These are phyloP conservation scores for Erebia palarica DNA, from an alignment of 2,888 invertebrate genomes.

Conservation along the genomic window DNA sequence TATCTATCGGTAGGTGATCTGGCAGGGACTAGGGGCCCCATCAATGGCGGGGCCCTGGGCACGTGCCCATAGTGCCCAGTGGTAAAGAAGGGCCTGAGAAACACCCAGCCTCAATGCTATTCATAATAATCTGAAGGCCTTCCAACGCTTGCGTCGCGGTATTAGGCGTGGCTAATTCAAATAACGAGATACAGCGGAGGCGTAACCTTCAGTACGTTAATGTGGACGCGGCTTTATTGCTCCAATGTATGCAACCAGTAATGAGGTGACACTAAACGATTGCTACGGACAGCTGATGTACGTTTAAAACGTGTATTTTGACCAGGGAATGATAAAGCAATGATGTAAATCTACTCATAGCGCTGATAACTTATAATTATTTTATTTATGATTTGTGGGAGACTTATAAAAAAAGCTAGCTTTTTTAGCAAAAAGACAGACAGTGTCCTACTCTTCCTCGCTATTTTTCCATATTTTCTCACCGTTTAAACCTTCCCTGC, in stretches of 20 bases:
- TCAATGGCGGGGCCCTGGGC: too few relatives aligned
- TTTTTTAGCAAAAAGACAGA: too few relatives aligned
- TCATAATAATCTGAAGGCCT: slow-evolving; percentile 26
- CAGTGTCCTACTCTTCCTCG: too few relatives aligned
- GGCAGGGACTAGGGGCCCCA: too few relatives aligned
- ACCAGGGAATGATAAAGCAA: not conserved
- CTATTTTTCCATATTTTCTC: too few relatives aligned
- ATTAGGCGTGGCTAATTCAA: slow-evolving; percentile 62
- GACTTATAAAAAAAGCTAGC: too few relatives aligned
- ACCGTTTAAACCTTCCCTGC: too few relatives aligned
- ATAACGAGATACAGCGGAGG: slow-evolving; percentile 58
- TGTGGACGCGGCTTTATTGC: slow-evolving; percentile 50
- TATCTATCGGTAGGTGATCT: too few relatives aligned
- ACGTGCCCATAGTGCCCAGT: too few relatives aligned
- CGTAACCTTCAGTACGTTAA: slow-evolving; percentile 45
- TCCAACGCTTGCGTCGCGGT: slow-evolving; percentile 39
- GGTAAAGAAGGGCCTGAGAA: too few relatives aligned
- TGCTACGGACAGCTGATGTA: slow-evolving; percentile 10
- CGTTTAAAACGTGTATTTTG: not conserved
- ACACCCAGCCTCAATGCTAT: slow-evolving; percentile 21
- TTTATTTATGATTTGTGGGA: too few relatives aligned
- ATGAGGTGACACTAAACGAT: slow-evolving; percentile 35
- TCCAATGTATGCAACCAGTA: slow-evolving; percentile 30
- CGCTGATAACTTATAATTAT: too few relatives aligned
- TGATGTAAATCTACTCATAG: not conserved